phyloP scores from a whole-genome alignment of 1,140 invertebrate species.

The Aphidius ervi region DNA sequence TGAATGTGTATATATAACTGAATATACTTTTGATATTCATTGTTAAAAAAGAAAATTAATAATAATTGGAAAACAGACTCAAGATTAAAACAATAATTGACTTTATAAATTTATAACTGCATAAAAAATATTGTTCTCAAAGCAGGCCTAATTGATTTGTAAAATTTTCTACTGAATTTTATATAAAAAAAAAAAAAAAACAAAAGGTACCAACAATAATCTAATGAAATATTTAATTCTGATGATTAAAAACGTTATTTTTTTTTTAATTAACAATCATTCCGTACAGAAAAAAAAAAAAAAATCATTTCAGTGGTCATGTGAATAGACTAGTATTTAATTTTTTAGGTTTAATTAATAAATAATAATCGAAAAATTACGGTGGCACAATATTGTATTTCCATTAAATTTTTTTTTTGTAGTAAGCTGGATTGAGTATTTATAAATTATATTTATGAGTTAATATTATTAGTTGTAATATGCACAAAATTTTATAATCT shows the following conservation, averaged over 20 bases:
- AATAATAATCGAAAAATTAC: neutral
- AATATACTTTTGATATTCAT: conserved; percentile 33
- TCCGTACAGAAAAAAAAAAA: neutral
- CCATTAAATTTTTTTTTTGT: neutral
- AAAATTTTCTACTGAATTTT: conserved; percentile 24
- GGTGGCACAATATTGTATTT: neutral
- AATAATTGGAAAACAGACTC: neutral
- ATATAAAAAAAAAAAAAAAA: conserved; percentile 13
- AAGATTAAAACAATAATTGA: conserved; percentile 2
- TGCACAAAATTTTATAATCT: conserved; percentile 2
- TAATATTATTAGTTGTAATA: neutral
- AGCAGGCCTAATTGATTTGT: conserved; percentile 21
- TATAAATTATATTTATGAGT: neutral
- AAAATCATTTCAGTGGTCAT: neutral
- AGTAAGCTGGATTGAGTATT: neutral
- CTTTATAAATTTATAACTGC: conserved; percentile 1
- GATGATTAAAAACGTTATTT: conserved; percentile 18
- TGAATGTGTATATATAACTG: conserved; percentile 33
- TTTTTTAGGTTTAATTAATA: conserved; percentile 4
- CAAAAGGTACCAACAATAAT: neutral
- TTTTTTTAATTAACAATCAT: conserved; percentile 12
- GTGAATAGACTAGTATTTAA: conserved; percentile 13
- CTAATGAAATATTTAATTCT: conserved; percentile 2
- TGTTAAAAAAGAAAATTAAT: neutral
- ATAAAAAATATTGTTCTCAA: neutral